Conservation (phyloP, 2,113 vertebrate species). For the Rhombomys opimus region DNA sequence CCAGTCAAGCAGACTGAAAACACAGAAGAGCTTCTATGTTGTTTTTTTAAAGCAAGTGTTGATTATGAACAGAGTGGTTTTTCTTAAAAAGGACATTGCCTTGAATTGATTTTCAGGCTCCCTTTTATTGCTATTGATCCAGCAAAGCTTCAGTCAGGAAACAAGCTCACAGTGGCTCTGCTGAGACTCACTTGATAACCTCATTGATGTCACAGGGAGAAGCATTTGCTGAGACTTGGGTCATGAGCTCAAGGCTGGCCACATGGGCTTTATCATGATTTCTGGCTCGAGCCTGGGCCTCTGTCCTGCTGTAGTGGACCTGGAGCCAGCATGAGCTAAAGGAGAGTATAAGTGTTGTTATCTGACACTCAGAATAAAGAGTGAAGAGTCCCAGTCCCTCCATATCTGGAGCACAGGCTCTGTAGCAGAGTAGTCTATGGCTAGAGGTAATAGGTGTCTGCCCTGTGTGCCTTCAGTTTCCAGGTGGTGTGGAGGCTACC, state of each 20-base stretch:
- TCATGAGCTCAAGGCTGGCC: neutral
- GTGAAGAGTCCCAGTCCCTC: neutral
- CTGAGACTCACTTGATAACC: fast-evolving
- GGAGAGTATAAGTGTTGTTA: neutral
- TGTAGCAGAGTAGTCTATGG: fast-evolving
- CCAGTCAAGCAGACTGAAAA: neutral
- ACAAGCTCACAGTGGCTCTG: fast-evolving
- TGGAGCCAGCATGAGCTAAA: neutral
- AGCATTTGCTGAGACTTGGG: fast-evolving
- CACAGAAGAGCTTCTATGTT: fast-evolving
- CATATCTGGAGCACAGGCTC: fast-evolving
- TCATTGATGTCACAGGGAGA: fast-evolving
- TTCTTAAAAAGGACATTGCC: neutral
- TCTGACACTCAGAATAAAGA: neutral
- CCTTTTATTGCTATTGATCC: fast-evolving
- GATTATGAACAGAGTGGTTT: neutral
- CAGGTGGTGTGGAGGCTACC: neutral
- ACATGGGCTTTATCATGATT: neutral
- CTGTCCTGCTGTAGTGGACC: no score
- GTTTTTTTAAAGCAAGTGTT: neutral
- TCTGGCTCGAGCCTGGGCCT: fast-evolving
- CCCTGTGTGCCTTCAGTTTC: neutral
- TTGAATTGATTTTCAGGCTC: fast-evolving
- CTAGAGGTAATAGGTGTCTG: neutral
- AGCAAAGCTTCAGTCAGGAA: neutral